Percentiles rank a stretch among this genome's conserved stretches.
phyloP scores from a whole-genome alignment of 2,113 vertebrate species.

The Planiliza haematocheilus region DNA sequence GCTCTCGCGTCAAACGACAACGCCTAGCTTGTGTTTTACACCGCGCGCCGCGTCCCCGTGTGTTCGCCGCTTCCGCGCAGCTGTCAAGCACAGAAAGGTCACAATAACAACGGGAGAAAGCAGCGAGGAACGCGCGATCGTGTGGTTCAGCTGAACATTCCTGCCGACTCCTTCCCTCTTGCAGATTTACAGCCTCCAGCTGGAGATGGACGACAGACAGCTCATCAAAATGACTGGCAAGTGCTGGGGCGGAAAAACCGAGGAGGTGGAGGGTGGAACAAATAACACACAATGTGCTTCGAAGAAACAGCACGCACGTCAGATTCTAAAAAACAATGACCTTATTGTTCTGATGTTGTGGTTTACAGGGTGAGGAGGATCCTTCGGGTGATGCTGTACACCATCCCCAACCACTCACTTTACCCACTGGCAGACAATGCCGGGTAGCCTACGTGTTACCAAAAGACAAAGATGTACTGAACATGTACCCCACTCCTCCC shows the following conservation, averaged over 20 bases:
- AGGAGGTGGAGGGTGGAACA: slow-evolving; percentile 30
- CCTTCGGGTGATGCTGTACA: slow-evolving; percentile 1
- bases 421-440: background rate
- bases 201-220: slow-evolving; percentile 37
- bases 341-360: background rate
- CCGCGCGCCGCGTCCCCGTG: background rate
- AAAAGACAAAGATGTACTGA: background rate
- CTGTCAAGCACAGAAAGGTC: slow-evolving; percentile 49
- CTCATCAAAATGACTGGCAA: slow-evolving; percentile 61
- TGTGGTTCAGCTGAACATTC: slow-evolving; percentile 4
- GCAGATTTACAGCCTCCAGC: slow-evolving; percentile 30
- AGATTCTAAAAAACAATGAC: slow-evolving; percentile 21
- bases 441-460: background rate
- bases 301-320: slow-evolving; percentile 5
- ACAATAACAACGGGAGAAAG: slow-evolving; percentile 19
- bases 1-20: background rate
- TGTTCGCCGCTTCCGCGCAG: background rate
- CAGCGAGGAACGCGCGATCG: background rate
- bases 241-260: slow-evolving; percentile 35
- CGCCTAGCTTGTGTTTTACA: slow-evolving; percentile 2
- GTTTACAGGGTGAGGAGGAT: slow-evolving; percentile 8
- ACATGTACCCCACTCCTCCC: background rate
- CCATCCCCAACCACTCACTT: slow-evolving; percentile 9
- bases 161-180: background rate
- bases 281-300: slow-evolving; percentile 23